Evolutionary conservation across 1,140 invertebrate species (phyloP), one percentile per base, ranked within the genome.

Genomic region (Liolophura sinensis): DNA sequence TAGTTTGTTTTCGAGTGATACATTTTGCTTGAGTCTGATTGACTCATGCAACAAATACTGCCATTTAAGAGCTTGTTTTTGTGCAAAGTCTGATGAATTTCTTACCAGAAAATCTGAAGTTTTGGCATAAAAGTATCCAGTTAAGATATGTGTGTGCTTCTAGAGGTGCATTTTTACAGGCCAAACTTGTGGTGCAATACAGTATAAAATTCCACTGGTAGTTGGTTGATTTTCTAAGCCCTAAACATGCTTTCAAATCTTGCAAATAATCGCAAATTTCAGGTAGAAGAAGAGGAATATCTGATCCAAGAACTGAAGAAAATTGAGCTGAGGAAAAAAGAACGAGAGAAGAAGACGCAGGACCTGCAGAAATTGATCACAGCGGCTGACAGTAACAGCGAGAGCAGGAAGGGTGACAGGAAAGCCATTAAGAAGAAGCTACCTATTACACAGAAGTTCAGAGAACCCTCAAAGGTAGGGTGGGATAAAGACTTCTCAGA

Each of bases 301-400:
- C 85, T 99, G 1, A 82, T 97, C 15, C 87, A 91, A 50, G 96
- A 99, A 85, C 82, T 98, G 70, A 91, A 96, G 74, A 98, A 97
- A 81, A 99, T 99, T 71, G 97, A 99, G 83, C 91, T 93, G 16
- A 87, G 96, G n/a, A 98, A 98, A 83, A 95, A 95, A 77, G 97
- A 99, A 82, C 88, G 97, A 56, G 97, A 99, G 80, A 91, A 94
- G 77, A 99, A 99, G 81, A 97, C 96, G 0, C 96, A 98, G 87
- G 97, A 99, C 87, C 86, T 99, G 55, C 96, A 99, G 81, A 99
- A 99, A 83, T 85, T 99, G 4, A 98, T 99, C 65, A 88, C 89
- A 72, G 88, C 86, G 25, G 89, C 89, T 93, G 95, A 60, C 91
- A 96, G 72, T 93, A 95, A 49, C 93, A 97, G 79, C 22, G 80